Percentiles rank a stretch among this genome's conserved stretches.
Evolutionary conservation across 2,113 vertebrate species (phyloP).

Genomic region (Neolamprologus modestus): DNA sequence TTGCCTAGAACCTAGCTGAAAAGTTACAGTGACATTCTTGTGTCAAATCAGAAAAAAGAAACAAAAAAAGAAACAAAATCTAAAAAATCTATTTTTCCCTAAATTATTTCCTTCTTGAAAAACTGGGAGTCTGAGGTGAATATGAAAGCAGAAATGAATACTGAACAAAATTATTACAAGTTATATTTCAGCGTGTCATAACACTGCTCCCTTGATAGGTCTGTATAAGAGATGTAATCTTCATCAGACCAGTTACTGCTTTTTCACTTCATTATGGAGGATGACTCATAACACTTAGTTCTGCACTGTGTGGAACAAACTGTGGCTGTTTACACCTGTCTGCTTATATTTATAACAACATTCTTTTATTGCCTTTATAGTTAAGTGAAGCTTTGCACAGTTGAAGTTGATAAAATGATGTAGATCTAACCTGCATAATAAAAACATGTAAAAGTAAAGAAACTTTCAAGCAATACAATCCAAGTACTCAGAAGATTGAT

Average conservation of each 20-base stretch:
- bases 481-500: not conserved
- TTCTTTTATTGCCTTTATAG: not conserved
- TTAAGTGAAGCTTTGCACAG: not conserved
- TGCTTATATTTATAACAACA: not conserved
- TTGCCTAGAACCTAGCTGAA: not conserved
- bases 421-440: not conserved
- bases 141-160: not conserved
- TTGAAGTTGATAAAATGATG: not conserved
- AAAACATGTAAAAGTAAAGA: not conserved
- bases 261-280: not conserved
- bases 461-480: not conserved
- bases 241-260: not conserved
- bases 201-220: not conserved
- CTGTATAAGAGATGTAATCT: not conserved
- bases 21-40: not conserved
- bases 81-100: not conserved
- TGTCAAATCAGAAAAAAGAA: not conserved
- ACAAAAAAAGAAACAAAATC: fast-evolving
- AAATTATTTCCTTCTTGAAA: not conserved
- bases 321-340: not conserved
- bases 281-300: not conserved
- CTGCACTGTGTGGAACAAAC: not conserved
- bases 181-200: not conserved
- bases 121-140: not conserved
- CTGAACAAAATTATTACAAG: not conserved